Evolutionary conservation across 2,113 vertebrate genomes (phyloP).

Genomic region (Rhea americana): DNA sequence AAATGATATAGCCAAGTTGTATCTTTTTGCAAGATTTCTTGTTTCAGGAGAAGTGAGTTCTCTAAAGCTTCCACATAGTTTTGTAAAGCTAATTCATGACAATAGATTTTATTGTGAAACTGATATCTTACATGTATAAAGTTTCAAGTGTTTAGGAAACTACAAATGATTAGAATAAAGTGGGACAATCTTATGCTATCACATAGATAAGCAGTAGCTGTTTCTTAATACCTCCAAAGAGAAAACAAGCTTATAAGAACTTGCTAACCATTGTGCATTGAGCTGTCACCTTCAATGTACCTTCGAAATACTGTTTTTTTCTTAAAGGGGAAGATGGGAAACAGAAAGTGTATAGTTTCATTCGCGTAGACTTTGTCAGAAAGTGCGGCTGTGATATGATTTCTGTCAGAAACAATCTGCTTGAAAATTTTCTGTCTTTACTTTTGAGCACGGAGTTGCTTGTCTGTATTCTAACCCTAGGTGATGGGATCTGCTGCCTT

Average conservation of each 20-base stretch:
- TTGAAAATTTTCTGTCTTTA: slow-evolving; percentile 87
- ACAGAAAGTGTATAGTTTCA: slow-evolving; percentile 90
- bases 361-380: slow-evolving; percentile 81
- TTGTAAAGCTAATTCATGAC: not conserved
- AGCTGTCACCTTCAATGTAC: slow-evolving; percentile 83
- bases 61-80: not conserved
- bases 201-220: not conserved
- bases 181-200: not conserved
- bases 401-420: slow-evolving; percentile 97
- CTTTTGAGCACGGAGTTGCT: slow-evolving; percentile 80
- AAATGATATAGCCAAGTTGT: not conserved
- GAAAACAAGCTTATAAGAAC: slow-evolving; percentile 66
- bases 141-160: not conserved
- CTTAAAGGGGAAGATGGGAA: slow-evolving; percentile 83
- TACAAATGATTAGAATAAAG: not conserved
- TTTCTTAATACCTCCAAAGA: slow-evolving; percentile 51
- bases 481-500: slow-evolving; percentile 85
- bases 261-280: slow-evolving; percentile 73
- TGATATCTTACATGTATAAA: not conserved
- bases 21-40: not conserved
- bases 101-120: not conserved
- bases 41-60: not conserved
- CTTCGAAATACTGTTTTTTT: slow-evolving; percentile 67
- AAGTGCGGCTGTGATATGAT: slow-evolving; percentile 86
- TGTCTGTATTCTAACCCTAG: slow-evolving; percentile 84